Conservation (phyloP, 2,113 vertebrate genomes). For the Cyanocitta stelleri region DNA sequence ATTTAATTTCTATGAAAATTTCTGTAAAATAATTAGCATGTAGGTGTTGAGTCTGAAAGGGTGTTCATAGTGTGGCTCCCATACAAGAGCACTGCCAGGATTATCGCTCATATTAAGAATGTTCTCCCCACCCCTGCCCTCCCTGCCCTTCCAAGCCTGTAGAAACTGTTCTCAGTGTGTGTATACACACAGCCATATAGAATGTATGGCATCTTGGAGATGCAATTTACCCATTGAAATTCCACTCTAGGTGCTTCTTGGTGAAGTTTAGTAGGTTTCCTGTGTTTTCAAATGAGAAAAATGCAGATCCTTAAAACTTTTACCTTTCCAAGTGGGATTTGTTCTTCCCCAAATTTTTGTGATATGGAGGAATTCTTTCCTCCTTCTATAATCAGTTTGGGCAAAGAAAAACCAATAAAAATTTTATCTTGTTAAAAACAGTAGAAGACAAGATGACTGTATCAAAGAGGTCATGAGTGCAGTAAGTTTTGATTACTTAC, state of each 20-base stretch:
- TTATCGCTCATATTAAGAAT: not conserved
- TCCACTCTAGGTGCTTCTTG: not conserved
- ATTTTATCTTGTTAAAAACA: not conserved
- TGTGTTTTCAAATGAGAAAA: not conserved
- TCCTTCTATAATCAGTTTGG: not conserved
- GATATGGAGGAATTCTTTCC: not conserved
- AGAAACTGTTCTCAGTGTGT: not conserved
- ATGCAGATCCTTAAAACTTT: not conserved
- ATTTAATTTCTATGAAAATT: not conserved
- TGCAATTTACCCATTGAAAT: not conserved
- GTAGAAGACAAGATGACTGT: not conserved
- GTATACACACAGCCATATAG: rapidly evolving
- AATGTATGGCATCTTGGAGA: not conserved
- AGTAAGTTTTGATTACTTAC: not conserved
- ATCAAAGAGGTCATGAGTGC: not conserved
- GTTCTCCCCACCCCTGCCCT: not conserved
- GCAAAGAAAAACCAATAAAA: not conserved
- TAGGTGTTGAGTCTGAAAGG: not conserved
- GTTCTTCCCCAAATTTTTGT: not conserved
- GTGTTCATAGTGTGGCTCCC: not conserved
- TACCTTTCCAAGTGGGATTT: not conserved
- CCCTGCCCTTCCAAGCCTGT: not conserved
- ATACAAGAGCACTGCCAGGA: not conserved
- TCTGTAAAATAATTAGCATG: not conserved
- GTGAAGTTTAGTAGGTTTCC: not conserved